Evolutionary conservation across 2,888 invertebrate genomes (phyloP).

Genomic region (Caenorhabditis macrosperma): DNA sequence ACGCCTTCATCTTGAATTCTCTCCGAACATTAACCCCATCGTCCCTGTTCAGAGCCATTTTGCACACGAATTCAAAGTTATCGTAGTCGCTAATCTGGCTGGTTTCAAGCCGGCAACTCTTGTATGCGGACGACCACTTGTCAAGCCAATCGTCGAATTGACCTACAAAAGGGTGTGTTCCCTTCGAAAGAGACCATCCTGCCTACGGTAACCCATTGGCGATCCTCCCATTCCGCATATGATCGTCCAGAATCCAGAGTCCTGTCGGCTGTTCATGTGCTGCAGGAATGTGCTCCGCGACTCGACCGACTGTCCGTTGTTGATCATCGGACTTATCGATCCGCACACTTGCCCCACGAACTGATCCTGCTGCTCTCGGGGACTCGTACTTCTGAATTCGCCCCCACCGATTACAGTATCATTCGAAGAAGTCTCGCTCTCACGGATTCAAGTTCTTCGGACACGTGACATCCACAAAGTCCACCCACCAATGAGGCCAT

Average conservation of each 20-base stretch:
- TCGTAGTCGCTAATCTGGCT: not conserved
- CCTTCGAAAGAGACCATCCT: not conserved
- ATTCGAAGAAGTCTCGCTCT: not conserved
- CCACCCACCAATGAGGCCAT: conserved; percentile 16
- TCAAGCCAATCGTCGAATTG: conserved; percentile 1
- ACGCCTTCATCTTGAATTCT: conserved; percentile 24
- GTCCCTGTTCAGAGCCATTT: not conserved
- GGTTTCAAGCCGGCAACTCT: not conserved
- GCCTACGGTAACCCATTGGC: not conserved
- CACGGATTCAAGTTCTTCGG: conserved; percentile 3
- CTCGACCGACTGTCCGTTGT: conserved; percentile 5
- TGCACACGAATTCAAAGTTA: conserved; percentile 10
- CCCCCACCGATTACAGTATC: too few species aligned
- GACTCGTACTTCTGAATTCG: conserved; percentile 10
- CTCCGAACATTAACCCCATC: not conserved
- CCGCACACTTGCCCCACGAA: conserved; percentile 15
- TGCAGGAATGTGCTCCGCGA: conserved; percentile 7
- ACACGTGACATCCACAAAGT: conserved; percentile 6
- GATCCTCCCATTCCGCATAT: conserved; percentile 1
- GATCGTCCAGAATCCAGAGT: conserved; percentile 22
- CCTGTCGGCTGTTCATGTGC: conserved; percentile 2
- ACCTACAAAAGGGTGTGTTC: not conserved
- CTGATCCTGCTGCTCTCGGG: not conserved
- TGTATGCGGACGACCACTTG: not conserved
- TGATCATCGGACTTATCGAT: conserved; percentile 21